These are phyloP conservation scores for Tenthredo amoena DNA, from an alignment of 2,888 invertebrate genomes.

Conservation along the genomic window DNA sequence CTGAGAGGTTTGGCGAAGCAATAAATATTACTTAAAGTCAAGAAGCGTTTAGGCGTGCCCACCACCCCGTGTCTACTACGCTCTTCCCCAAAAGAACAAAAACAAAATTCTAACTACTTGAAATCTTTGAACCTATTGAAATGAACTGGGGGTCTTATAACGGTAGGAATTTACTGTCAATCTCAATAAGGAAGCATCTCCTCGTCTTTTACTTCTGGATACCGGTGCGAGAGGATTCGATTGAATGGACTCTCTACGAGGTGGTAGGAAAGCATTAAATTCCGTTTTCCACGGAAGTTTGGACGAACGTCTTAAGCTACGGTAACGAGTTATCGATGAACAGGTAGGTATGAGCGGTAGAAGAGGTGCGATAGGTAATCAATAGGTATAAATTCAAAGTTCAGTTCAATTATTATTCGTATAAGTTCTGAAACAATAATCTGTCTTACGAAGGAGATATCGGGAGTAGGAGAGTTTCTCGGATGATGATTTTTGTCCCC, in stretches of 20 bases:
- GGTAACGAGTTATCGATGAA: constrained; percentile 42
- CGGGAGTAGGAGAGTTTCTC: background rate
- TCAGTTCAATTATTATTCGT: constrained; percentile 35
- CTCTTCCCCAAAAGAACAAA: background rate
- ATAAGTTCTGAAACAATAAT: constrained; percentile 33
- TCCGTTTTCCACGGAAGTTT: background rate
- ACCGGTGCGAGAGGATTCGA: background rate
- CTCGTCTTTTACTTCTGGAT: background rate
- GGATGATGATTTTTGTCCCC: background rate
- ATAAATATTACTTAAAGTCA: constrained; percentile 50
- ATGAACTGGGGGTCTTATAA: background rate
- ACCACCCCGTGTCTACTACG: background rate
- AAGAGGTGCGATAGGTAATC: constrained; percentile 14
- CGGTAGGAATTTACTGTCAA: background rate
- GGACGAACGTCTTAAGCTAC: background rate
- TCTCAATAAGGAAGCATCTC: background rate
- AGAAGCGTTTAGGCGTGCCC: constrained; percentile 42
- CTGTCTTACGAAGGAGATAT: constrained; percentile 27
- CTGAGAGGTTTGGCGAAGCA: constrained; percentile 45
- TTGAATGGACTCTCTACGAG: background rate
- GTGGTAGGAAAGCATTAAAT: constrained; percentile 16
- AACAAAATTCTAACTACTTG: background rate
- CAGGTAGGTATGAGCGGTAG: background rate
- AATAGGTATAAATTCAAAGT: constrained; percentile 41
- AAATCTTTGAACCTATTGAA: background rate